phyloP scores from a whole-genome alignment of 2,797 vertebrate species.

The Hirundo rustica region DNA sequence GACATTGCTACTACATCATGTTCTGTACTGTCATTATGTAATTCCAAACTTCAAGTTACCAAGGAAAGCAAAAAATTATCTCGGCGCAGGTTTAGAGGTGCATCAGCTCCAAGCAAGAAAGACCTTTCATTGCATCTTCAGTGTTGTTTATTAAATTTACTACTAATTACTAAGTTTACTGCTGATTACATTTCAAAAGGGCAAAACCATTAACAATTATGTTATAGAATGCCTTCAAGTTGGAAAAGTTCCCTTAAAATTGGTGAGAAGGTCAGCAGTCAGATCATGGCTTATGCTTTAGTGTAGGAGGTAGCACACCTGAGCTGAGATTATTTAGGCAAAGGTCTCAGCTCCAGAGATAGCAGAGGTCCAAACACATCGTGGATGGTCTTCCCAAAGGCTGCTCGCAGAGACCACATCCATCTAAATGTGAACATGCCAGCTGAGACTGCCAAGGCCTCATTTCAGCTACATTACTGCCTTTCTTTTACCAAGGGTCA shows the following conservation, averaged over 20 bases:
- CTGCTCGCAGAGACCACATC: background rate
- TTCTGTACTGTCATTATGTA: background rate
- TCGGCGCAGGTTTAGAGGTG: background rate
- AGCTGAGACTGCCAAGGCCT: background rate
- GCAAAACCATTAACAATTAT: background rate
- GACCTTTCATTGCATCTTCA: background rate
- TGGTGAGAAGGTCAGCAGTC: background rate
- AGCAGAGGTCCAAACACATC: background rate
- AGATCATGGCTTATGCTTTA: background rate
- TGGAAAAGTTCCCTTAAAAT: background rate
- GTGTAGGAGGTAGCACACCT: background rate
- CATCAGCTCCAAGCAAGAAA: background rate
- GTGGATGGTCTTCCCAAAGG: accelerated
- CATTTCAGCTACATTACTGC: background rate
- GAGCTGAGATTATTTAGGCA: background rate
- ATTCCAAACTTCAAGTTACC: background rate
- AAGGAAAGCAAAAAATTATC: background rate
- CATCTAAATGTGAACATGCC: background rate
- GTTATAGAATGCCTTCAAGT: background rate
- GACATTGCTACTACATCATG: background rate
- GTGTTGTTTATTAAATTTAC: background rate
- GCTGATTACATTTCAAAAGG: background rate
- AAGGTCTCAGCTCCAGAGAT: background rate
- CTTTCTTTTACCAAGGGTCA: background rate
- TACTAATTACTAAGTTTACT: background rate